A percentile compares a stretch with the other conserved stretches of the same genome.
These are phyloP conservation scores for Ara ararauna DNA, from an alignment of 2,797 vertebrate species.

Conservation along the genomic window DNA sequence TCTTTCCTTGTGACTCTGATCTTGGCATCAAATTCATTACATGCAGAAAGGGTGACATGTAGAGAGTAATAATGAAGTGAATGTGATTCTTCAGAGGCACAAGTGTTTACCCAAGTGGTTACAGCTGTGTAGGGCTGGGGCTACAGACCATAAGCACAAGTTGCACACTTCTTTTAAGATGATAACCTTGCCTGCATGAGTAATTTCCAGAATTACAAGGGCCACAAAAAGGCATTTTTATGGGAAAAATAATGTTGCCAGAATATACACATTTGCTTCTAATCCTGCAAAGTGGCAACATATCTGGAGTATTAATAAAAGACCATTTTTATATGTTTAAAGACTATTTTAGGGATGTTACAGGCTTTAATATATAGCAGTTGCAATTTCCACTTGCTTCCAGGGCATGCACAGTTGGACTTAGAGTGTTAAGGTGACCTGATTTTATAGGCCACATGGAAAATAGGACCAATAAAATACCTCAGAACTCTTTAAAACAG, in stretches of 20 bases:
- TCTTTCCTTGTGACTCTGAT: not conserved
- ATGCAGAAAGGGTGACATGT: not conserved
- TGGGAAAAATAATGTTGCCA: not conserved
- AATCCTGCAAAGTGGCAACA: not conserved
- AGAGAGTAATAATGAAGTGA: not conserved
- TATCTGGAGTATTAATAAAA: slow-evolving; percentile 17
- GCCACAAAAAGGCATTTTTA: not conserved
- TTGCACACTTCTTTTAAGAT: not conserved
- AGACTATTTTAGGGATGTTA: not conserved
- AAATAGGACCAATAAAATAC: slow-evolving; percentile 44
- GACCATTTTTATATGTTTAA: not conserved
- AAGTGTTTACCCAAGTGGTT: not conserved
- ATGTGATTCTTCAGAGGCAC: not conserved
- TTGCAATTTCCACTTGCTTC: slow-evolving; percentile 22
- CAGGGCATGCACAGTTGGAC: slow-evolving; percentile 4
- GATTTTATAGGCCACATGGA: slow-evolving; percentile 40
- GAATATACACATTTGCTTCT: not conserved
- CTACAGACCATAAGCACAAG: not conserved
- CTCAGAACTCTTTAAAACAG: slow-evolving; percentile 34
- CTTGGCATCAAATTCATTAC: not conserved
- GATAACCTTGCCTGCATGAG: not conserved
- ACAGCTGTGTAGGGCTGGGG: not conserved
- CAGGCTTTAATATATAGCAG: not conserved
- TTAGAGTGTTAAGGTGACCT: slow-evolving; percentile 45
- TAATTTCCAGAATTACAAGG: not conserved